Base-by-base conservation (phyloP, 1,140 invertebrate species). In the Drosophila pallidifrons region DNA sequence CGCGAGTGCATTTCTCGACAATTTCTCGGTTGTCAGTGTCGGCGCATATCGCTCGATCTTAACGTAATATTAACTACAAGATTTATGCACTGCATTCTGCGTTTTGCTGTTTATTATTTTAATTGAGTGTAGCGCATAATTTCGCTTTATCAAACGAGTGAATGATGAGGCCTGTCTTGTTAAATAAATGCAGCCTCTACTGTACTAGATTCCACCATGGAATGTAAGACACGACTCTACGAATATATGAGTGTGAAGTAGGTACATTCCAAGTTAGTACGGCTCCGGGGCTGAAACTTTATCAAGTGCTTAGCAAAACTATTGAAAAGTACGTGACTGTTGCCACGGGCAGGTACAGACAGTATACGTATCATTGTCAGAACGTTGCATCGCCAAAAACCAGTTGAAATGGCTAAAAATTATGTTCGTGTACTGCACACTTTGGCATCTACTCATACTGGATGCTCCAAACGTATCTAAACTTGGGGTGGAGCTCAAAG, bases 51-150 rank as follows among this genome's bases (percentile, higher is more conserved):
- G 74, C 55, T 30, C 15, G 80, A 87, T 87, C 83, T 87, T 82
- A 87, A 83, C 83, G 77, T 81, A 67, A 73, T 87, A 83, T 87
- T 87, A 89, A 78, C 80, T 73, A 72, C 59, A 43, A 87, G 83
- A 87, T 87, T 88, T 78, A 87, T 87, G 80, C 65, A 59, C 1
- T 20, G 54, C 47, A 60, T 0, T 32, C 32, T 32, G 1, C 32
- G 7, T 5, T 43, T 55, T 16, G 30, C 32, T 38, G 46, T 57
- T 66, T 65, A 74, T 76, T 65, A 70, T 78, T 80, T 81, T 75
- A 72, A 87, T 87, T 87, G 69, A 83, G 70, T 70, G 83, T 71
- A 57, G 69, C 80, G 77, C 60, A 46, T 70, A 75, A 79, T 76
- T 73, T 10, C 16, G n/a, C 32, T 43, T 25, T 61, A 59, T 46